Base-by-base conservation (phyloP, 1,140 invertebrate genomes). In the Hyles vespertilio region DNA sequence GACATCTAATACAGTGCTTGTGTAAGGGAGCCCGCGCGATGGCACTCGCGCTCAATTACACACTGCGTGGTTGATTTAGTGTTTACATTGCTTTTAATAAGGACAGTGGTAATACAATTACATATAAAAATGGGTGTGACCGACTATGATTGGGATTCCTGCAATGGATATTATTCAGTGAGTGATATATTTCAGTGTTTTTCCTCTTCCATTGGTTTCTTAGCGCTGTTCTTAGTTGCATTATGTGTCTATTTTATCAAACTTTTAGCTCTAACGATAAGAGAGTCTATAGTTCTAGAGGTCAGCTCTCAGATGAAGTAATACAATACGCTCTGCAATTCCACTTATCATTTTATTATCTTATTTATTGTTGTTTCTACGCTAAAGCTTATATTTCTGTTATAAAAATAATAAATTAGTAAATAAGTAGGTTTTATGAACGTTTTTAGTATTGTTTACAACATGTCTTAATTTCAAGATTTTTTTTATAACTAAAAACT, bases 71-170 rank as follows among this genome's bases (percentile, higher is more conserved):
- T 64, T 81, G 61, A 72, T 77, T 73, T 70, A 76, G 65, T 81
- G 65, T 59, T 59, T 65, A 74, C 67, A 61, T 59, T 58, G 61
- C 61, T 73, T 69, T 70, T 71, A 65, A 67, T 61, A 64, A 67
- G 69, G 70, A 71, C 69, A 64, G 67, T 69, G 52, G 51, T 59
- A 65, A 65, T 66, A 65, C 61, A 71, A 65, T 63, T 66, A 65
- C 61, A 71, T 51, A 68, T 74, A 69, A 84, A 80, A 75, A 88
- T 88, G 85, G 85, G 85, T 81, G 84, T 88, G 76, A 84, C 78
- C 59, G 86, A 88, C 44, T 87, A 75, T 64, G 84, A 89, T 67
- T 89, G 82, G 84, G 85, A 89, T 65, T 78, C 84, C 61, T 84
- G 77, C 59, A 84, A 77, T 77, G 85, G 85, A 72, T 84, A 81